Evolutionary conservation across 2,888 invertebrate genomes (phyloP).

Genomic region (Philereme transversata): DNA sequence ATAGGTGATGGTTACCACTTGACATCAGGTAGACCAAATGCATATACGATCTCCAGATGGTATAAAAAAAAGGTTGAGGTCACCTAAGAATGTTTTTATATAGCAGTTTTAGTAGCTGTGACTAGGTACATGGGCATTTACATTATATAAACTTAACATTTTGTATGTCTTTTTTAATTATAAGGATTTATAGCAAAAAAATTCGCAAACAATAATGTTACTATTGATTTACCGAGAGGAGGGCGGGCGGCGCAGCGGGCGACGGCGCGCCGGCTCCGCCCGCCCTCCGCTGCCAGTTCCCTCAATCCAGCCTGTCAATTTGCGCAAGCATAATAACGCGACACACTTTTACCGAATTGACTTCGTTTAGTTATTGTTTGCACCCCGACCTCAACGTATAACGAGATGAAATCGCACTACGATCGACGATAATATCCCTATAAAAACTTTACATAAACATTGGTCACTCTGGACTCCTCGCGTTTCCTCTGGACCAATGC

Average conservation of each 20-base stretch:
- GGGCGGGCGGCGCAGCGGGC: conserved; percentile 42
- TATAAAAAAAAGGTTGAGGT: too few species aligned
- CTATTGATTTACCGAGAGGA: conserved; percentile 31
- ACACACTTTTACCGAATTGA: conserved; percentile 66
- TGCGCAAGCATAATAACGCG: conserved; percentile 60
- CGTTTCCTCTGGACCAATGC: conserved; percentile 11
- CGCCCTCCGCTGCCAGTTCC: conserved; percentile 42
- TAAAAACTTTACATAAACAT: conserved; percentile 20
- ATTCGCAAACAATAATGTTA: conserved; percentile 16
- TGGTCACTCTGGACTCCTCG: conserved; percentile 10
- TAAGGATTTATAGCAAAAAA: conserved; percentile 4
- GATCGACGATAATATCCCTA: conserved; percentile 6
- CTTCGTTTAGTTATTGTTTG: conserved; percentile 71
- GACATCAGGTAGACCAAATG: too few species aligned
- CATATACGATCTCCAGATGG: too few species aligned
- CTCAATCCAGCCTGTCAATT: conserved; percentile 47
- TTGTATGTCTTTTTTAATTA: too few species aligned
- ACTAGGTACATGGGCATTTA: too few species aligned
- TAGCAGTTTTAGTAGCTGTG: too few species aligned
- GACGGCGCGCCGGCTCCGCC: conserved; percentile 45
- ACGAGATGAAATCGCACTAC: conserved; percentile 45
- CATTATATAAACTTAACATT: too few species aligned
- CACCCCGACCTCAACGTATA: conserved; percentile 48
- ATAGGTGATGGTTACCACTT: too few species aligned
- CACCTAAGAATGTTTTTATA: too few species aligned